phyloP scores from a whole-genome alignment of 2,113 vertebrate genomes.

The Pluvialis apricaria region DNA sequence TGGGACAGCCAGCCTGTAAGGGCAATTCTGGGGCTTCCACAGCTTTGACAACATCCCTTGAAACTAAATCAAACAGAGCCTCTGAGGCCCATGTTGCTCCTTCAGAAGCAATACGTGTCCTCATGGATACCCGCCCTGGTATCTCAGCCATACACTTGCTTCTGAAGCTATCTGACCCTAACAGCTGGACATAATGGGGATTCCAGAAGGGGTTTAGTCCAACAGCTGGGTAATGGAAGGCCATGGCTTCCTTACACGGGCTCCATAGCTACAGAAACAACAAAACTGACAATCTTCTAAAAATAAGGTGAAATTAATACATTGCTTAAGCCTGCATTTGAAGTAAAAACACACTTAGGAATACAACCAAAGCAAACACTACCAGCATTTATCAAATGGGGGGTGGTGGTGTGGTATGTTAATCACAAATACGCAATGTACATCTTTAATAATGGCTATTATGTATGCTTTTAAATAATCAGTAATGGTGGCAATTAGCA shows the following conservation, averaged over 20 bases:
- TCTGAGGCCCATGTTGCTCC: neutral
- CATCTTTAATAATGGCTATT: neutral
- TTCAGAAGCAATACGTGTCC: neutral
- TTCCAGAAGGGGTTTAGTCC: conserved; percentile 73
- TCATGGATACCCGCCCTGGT: neutral
- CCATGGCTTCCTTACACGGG: conserved; percentile 71
- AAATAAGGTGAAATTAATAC: conserved; percentile 68
- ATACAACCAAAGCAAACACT: conserved; percentile 18
- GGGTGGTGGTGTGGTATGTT: too few relatives aligned
- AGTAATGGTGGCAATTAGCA: neutral
- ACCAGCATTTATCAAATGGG: neutral
- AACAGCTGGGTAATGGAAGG: conserved; percentile 83
- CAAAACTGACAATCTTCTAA: conserved; percentile 79
- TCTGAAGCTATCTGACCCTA: conserved; percentile 70
- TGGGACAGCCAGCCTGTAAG: neutral
- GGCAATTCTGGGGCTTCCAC: neutral
- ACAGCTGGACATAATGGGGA: conserved; percentile 85
- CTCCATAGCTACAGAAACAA: conserved; percentile 78
- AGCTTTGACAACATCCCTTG: neutral
- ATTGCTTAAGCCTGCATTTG: neutral
- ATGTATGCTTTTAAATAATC: neutral
- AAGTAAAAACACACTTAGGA: conserved; percentile 2
- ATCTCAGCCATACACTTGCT: conserved; percentile 30
- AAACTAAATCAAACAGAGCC: neutral
- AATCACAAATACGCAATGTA: neutral